Base-by-base conservation (phyloP, 1,140 invertebrate species). In the Rhyzopertha dominica region DNA sequence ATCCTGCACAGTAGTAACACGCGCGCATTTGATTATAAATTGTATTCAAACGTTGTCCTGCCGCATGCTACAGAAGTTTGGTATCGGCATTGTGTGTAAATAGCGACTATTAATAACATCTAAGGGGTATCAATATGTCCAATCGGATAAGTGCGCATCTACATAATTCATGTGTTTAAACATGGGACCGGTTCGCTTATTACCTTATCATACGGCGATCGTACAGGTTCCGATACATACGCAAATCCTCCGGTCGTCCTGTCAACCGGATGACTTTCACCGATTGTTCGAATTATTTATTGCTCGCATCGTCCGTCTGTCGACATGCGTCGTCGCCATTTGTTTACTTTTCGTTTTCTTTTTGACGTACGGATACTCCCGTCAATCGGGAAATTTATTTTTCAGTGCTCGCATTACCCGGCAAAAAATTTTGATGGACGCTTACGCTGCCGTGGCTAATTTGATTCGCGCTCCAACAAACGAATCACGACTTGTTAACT, bases 121-220 rank as follows among this genome's bases (percentile, higher is more conserved):
- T 47, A 56, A 49, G 58, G 56, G 59, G 56, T 65, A 63, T 63
- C 63, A 65, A 65, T 65, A 65, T 65, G 63, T 63, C 61, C 61
- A 63, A 65, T 65, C 63, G 58, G 56, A 62, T 61, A 60, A 65
- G 59, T 62, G 59, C 59, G 43, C 51, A 61, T 63, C 62, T 65
- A 65, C 59, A 65, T 63, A 65, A 65, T 65, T 65, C 62, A 65
- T 65, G 59, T 61, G 63, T 65, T 65, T 65, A 65, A 65, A 65
- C 63, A 65, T 59, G 53, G 42, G 45, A 48, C 53, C 53, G 54
- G 51, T 59, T 61, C 50, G 52, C 54, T 64, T 63, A 65, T 62
- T 63, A 65, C 61, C 62, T 62, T 63, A 65, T 65, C 62, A 62
- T 60, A 45, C 43, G 47, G 54, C 54, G 57, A 62, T 62, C 59